Evolutionary conservation across 37 sponge, comb jelly and placozoan genomes (phyloP), one percentile per base, ranked within the genome.

Genomic region (Halisarca cf. caerulea): DNA sequence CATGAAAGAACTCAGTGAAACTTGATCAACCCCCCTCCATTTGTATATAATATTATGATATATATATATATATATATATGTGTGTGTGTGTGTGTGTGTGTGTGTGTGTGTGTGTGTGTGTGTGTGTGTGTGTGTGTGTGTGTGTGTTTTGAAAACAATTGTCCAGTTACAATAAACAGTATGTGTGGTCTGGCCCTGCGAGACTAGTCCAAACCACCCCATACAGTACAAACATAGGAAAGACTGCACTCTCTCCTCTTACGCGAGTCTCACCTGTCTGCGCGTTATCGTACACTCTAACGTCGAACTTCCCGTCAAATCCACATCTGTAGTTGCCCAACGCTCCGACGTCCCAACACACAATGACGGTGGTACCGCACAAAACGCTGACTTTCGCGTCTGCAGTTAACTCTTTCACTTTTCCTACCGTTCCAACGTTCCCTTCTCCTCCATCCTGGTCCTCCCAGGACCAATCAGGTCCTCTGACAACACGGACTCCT

Each of bases 361-460:
- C 91, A 2, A 92, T 85, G 28, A 88, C 96, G 37, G 28, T 21
- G 18, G 57, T 21, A 45, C 21, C 80, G 44, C 53, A 55, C 0
- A 1, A 18, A 14, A 20, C 14, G n/a, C 9, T 27, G 9, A 5
- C 35, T 24, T 6, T 35, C 23, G 5, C 42, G 17, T 80, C 32
- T 5, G 66, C 39, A 2, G 89, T 61, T 14, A 11, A 47, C 11
- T 47, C 11, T 11, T 47, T 47, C 51, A 47, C 51, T 80, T 91
- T 90, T 25, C 81, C 95, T 57, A 95, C 83, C 32, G 95, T 95
- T n/a, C 95, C 95, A 11, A 91, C 90, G 58, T 54, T 57, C 4
- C 95, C 95, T 81, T 87, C 92, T 30, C 95, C 95, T 61, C 95
- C 92, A 60, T 95, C 95, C 79, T 95, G 95, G 36, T 88, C 83